Conservation (phyloP, 2,888 invertebrate species). For the Drosophila nr. fundita region DNA sequence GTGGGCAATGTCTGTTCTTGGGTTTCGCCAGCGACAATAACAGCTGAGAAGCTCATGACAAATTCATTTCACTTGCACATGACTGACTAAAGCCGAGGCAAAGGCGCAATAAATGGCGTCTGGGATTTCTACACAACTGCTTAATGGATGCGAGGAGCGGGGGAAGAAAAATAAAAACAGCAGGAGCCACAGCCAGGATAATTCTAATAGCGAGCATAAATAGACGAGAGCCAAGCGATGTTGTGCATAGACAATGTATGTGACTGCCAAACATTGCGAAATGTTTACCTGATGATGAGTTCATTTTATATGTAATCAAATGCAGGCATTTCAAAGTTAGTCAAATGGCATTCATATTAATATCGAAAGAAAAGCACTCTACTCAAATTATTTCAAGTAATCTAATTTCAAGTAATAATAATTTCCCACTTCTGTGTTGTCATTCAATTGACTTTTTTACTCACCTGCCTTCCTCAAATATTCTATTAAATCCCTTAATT, state of each 20-base stretch:
- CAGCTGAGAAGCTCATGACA: conserved; percentile 69
- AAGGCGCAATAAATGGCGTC: conserved; percentile 30
- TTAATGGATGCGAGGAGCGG: neutral
- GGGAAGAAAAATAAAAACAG: conserved; percentile 2
- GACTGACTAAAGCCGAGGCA: conserved; percentile 43
- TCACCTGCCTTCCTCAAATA: neutral
- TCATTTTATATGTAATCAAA: neutral
- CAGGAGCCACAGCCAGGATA: conserved; percentile 9
- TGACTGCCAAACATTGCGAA: conserved; percentile 5
- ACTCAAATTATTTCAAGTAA: neutral
- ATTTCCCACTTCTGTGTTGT: neutral
- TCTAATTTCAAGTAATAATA: too few species aligned
- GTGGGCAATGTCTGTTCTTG: conserved; percentile 6
- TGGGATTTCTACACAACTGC: conserved; percentile 25
- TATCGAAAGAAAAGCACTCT: neutral
- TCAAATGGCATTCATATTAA: neutral
- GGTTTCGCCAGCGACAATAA: conserved; percentile 52
- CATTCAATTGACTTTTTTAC: neutral
- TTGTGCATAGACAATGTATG: conserved; percentile 1
- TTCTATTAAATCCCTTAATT: neutral
- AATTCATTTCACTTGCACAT: conserved; percentile 70
- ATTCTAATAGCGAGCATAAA: conserved; percentile 7
- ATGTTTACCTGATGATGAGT: neutral
- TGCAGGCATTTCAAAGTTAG: neutral
- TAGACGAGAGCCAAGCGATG: neutral